Evolutionary conservation across 1,140 invertebrate species (phyloP).

Genomic region (Drosophila pallidifrons): DNA sequence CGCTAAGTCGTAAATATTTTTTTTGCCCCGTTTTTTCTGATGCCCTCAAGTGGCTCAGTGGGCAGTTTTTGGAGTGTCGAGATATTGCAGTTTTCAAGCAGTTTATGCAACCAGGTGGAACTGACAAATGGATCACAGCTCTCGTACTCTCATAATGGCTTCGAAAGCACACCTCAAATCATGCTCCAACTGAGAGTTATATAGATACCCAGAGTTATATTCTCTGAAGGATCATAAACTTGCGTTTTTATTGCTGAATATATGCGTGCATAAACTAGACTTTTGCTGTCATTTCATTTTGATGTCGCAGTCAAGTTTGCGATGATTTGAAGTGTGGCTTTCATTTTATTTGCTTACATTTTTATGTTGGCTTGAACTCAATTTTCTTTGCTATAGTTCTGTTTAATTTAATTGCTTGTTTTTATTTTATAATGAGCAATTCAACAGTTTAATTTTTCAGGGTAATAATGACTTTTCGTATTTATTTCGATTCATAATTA

Average conservation of each 20-base stretch:
- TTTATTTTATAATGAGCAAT: too few species aligned
- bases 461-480: too few species aligned
- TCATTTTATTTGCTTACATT: too few species aligned
- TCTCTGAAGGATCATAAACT: neutral
- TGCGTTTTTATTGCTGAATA: neutral
- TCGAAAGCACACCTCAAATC: slow-evolving; percentile 6
- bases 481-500: too few species aligned
- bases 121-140: slow-evolving; percentile 30
- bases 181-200: neutral
- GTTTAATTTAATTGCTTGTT: too few species aligned
- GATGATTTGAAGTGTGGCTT: too few species aligned
- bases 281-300: too few species aligned
- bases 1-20: slow-evolving; percentile 78
- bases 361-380: too few species aligned
- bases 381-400: too few species aligned
- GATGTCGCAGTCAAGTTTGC: too few species aligned
- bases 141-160: neutral
- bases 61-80: slow-evolving; percentile 8
- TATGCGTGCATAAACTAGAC: neutral
- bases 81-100: slow-evolving; percentile 70
- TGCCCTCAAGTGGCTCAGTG: slow-evolving; percentile 26
- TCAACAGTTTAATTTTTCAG: too few species aligned
- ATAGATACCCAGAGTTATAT: slow-evolving; percentile 1
- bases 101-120: slow-evolving; percentile 38
- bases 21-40: neutral